Conservation (phyloP, 2,888 invertebrate species). For the Noctua janthe region DNA sequence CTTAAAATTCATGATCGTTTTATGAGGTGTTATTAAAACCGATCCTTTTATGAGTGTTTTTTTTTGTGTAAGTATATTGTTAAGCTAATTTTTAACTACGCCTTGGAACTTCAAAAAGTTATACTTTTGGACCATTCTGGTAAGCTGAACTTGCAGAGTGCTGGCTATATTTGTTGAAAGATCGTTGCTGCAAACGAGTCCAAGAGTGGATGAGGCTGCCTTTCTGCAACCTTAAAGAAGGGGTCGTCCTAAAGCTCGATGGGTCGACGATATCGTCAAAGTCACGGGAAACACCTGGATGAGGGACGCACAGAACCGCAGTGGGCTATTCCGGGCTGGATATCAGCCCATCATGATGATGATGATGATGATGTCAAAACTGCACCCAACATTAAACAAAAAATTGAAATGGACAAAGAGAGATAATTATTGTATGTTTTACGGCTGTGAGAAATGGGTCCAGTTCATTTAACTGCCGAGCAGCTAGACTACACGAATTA, state of each 20-base stretch:
- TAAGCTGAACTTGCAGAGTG: background rate
- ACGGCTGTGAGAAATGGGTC: too few species aligned
- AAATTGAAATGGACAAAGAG: too few species aligned
- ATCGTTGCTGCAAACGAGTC: background rate
- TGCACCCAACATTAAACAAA: too few species aligned
- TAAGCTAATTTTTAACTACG: background rate
- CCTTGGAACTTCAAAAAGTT: background rate
- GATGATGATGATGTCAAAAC: too few species aligned
- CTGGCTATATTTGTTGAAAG: background rate
- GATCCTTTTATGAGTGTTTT: background rate
- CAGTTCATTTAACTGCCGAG: too few species aligned
- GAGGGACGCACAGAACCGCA: too few species aligned
- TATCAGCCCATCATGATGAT: too few species aligned
- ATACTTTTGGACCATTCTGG: background rate
- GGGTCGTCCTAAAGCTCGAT: background rate
- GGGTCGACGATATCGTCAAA: too few species aligned
- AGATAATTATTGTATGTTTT: too few species aligned
- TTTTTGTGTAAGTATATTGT: background rate
- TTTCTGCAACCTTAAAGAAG: background rate
- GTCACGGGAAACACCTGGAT: too few species aligned
- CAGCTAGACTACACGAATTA: too few species aligned
- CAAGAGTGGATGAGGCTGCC: background rate
- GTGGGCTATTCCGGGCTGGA: too few species aligned
- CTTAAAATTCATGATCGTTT: constrained; percentile 1
- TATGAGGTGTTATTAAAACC: background rate